Evolutionary conservation across 2,797 vertebrate species (phyloP).

Genomic region (Acipenser oxyrinchus): DNA sequence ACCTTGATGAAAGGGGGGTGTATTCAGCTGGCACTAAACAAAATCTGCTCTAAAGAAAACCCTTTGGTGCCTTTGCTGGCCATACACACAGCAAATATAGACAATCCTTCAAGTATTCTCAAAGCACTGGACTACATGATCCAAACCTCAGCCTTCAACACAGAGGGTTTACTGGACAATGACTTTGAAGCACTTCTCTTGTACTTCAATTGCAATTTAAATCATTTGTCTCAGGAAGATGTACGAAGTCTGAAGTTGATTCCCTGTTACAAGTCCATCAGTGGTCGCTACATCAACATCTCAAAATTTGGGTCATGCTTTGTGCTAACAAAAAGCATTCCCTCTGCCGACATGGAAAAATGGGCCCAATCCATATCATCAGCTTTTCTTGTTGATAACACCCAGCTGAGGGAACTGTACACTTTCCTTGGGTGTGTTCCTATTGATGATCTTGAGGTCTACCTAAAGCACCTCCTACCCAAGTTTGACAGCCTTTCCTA

Average conservation of each 20-base stretch:
- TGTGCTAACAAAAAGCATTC: slow-evolving; percentile 84
- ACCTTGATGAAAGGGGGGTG: slow-evolving; percentile 96
- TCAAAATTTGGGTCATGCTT: slow-evolving; percentile 78
- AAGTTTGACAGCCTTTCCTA: slow-evolving; percentile 92
- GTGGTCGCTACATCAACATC: slow-evolving; percentile 83
- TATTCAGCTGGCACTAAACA: slow-evolving; percentile 91
- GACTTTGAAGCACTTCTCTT: slow-evolving; percentile 91
- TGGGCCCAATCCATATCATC: slow-evolving; percentile 82
- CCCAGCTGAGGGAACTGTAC: slow-evolving; percentile 86
- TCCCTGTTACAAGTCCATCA: slow-evolving; percentile 93
- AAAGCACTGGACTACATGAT: slow-evolving; percentile 91
- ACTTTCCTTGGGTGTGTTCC: slow-evolving; percentile 77
- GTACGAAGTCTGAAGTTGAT: slow-evolving; percentile 81
- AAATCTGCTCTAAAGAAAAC: slow-evolving; percentile 90
- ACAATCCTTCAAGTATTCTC: slow-evolving; percentile 85
- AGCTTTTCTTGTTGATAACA: slow-evolving; percentile 84
- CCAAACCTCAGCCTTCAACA: slow-evolving; percentile 84
- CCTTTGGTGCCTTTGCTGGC: slow-evolving; percentile 74
- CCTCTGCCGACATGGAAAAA: slow-evolving; percentile 87
- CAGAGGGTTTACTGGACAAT: slow-evolving; percentile 79
- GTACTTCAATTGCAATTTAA: slow-evolving; percentile 93
- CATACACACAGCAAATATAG: slow-evolving; percentile 85
- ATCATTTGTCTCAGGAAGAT: slow-evolving; percentile 76
- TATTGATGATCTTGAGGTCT: slow-evolving; percentile 92
- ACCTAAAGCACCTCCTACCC: slow-evolving; percentile 87